These are phyloP conservation scores for Siniperca knerii DNA, from an alignment of 2,113 vertebrate genomes.

Conservation along the genomic window DNA sequence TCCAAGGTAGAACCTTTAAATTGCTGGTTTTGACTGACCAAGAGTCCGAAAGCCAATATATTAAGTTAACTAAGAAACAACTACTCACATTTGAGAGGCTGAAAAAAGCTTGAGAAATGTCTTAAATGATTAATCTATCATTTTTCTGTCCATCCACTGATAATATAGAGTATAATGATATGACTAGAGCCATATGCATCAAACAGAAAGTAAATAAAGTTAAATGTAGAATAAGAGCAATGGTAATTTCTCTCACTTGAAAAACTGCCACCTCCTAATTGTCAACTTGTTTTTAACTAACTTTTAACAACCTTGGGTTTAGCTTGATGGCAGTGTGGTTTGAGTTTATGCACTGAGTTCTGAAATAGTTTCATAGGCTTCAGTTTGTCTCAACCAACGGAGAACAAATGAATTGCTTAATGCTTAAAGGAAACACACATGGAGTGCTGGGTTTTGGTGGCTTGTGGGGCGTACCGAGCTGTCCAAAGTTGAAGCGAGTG, in stretches of 20 bases:
- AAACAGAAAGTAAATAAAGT: not conserved
- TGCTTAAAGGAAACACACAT: not conserved
- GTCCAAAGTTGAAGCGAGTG: conserved; percentile 95
- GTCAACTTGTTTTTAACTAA: not conserved
- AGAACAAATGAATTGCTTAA: not conserved
- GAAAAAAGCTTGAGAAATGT: not conserved
- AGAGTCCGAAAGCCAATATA: not conserved
- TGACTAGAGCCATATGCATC: not conserved
- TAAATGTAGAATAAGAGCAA: not conserved
- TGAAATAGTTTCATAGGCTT: not conserved
- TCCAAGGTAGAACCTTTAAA: not conserved
- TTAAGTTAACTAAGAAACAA: not conserved
- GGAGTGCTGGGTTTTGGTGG: not conserved
- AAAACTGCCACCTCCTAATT: not conserved
- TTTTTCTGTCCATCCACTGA: not conserved
- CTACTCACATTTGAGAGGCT: not conserved
- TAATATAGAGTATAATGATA: not conserved
- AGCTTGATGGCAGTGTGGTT: not conserved
- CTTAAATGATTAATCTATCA: not conserved
- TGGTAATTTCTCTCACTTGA: not conserved
- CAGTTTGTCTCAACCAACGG: not conserved
- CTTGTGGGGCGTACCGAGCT: conserved; percentile 87
- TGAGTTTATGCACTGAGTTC: not conserved
- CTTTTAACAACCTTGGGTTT: not conserved
- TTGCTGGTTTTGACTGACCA: not conserved